Evolutionary conservation across 1,140 invertebrate species (phyloP), one percentile per base, ranked within the genome.

Genomic region (Eumeta japonica): DNA sequence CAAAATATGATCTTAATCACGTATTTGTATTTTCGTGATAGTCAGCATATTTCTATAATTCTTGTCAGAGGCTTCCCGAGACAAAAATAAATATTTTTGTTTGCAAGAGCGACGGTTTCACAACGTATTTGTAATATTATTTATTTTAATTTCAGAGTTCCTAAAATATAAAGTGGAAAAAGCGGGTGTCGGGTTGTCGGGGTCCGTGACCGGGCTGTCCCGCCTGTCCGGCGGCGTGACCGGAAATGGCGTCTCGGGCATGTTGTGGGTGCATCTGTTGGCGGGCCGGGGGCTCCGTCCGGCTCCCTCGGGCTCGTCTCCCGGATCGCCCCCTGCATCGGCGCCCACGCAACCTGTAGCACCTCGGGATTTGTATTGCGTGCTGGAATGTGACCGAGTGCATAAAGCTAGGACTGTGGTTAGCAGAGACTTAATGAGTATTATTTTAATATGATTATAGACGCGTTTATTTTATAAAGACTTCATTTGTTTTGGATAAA

Each of bases 351-450:
- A 79, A 29, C 79, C 80, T 16, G 81, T 80, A 27, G 79, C 81
- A 9, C 77, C 89, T 35, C 76, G 91, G 42, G 94, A 97, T 75
- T 77, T 99, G 14, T 99, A 99, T 61, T 98, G 94, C 64, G 95
- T 98, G 1, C 79, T 98, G 18, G 94, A 98, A 65, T 92, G 94
- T 55, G 96, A 99, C 72, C 84, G 94, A 45, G 87, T 97, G 5
- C 96, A 98, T 74, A 97, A 98, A 78, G 96, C 96, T 2, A 75
- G 96, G 16, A 98, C 97, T 2, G 94, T 97, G 39, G 94, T 81
- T 46, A 66, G 76, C 62, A 32, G 18, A 2, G 3, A n/a, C n/a
- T n/a, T 27, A 27, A 27, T 27, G 24, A 27, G 9, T 27, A 9
- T n/a, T n/a, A n/a, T n/a, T n/a, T n/a, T n/a, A n/a, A n/a, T n/a